Base-by-base conservation (phyloP, 2,888 invertebrate species). In the Meiosimyza platycephala region DNA sequence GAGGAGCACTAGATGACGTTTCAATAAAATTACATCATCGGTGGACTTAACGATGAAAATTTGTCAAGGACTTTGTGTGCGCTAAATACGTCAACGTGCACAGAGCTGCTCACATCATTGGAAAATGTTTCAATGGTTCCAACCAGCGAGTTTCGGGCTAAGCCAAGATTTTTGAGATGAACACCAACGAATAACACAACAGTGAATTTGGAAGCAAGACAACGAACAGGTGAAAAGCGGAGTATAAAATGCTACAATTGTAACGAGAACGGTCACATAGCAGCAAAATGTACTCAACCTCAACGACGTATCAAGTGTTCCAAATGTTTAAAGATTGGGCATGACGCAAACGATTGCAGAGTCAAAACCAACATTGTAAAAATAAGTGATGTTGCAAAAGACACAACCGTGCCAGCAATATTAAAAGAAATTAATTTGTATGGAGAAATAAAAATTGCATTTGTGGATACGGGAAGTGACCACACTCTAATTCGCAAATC, bases 241-340 rank as follows among this genome's bases (percentile, higher is more conserved):
- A 72, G 73, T 5, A 51, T 74, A 2, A 76, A 75, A 33, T 76
- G 75, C 40, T 76, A 59, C 15, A 78, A 76, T 15, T 76, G 77
- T 67, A 73, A 73, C 51, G 72, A 75, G 22, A 16, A 52, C 9
- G 75, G 73, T 2, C 76, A 75, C 57, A 68, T 76, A 3, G 65
- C 76, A 50, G 13, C 55, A 16, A 76, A 76, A 12, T 77, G 72
- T 40, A 71, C 75, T 13, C 59, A 71, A 16, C 77, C 74, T 9
- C 72, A 71, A 62, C 65, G 71, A 3, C 74, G 74, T 65, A 67
- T 47, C 33, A 63, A 59, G 16, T 76, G 73, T 12, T 51, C 13
- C 18, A 55, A 54, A 28, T 75, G 75, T 52, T 64, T 54, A 47
- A 77, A 74, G 15, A 12, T 62, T 13, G 72, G 77, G 0, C 75